phyloP scores from a whole-genome alignment of 2,888 invertebrate genomes.

The Tachina fera region DNA sequence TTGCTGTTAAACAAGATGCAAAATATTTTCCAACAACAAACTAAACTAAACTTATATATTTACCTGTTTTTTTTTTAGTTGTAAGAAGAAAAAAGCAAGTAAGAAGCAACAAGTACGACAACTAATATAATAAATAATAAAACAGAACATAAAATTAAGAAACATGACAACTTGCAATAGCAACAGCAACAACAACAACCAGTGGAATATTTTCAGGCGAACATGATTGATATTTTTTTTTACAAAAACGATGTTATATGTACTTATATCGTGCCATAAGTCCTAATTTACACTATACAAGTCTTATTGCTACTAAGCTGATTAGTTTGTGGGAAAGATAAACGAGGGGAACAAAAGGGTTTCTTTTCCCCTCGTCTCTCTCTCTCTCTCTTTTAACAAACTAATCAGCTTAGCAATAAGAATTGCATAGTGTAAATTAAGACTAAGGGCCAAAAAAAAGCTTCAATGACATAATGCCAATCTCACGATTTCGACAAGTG shows the following conservation, averaged over 20 bases:
- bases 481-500: too few relatives aligned
- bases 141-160: conserved; percentile 60
- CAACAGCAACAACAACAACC: conserved; percentile 49
- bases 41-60: conserved; percentile 47
- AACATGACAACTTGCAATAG: conserved; percentile 66
- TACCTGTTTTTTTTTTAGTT: conserved; percentile 4
- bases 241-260: neutral
- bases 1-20: conserved; percentile 63
- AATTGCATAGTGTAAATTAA: too few relatives aligned
- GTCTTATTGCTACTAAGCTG: too few relatives aligned
- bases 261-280: neutral
- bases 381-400: too few relatives aligned
- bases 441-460: too few relatives aligned
- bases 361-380: too few relatives aligned
- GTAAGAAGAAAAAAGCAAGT: neutral
- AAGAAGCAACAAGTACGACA: neutral
- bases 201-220: conserved; percentile 7
- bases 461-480: too few relatives aligned
- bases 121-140: conserved; percentile 27
- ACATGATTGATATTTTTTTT: conserved; percentile 5
- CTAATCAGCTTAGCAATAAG: too few relatives aligned
- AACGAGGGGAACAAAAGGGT: too few relatives aligned
- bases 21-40: conserved; percentile 31
- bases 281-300: too few relatives aligned
- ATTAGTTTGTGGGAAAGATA: too few relatives aligned